Percentiles rank a stretch among this genome's conserved stretches.
Conservation (phyloP, 1,140 invertebrate species). For the Tenebrio molitor region DNA sequence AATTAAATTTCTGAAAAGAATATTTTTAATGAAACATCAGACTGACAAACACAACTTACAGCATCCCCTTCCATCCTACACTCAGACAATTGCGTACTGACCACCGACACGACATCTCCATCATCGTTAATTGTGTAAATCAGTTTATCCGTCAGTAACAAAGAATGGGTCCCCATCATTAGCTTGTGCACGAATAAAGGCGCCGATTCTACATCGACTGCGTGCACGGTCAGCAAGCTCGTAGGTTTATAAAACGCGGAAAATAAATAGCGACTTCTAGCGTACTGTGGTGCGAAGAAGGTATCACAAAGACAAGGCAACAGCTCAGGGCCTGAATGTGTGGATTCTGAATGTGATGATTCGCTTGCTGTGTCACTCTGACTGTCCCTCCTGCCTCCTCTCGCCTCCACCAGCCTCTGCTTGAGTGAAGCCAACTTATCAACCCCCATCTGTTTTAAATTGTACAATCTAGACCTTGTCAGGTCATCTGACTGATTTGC, state of each 20-base stretch:
- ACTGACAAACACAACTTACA: conserved; percentile 61
- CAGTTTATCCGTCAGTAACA: conserved; percentile 74
- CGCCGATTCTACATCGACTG: conserved; percentile 74
- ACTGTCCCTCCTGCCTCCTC: conserved; percentile 58
- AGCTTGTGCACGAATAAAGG: conserved; percentile 81
- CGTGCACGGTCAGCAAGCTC: conserved; percentile 71
- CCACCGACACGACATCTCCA: conserved; percentile 69
- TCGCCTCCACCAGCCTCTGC: conserved; percentile 73
- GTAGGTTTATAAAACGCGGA: conserved; percentile 68
- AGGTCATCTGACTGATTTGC: conserved; percentile 63
- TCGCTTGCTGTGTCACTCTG: conserved; percentile 63
- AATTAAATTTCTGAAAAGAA: conserved; percentile 70
- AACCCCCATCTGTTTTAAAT: conserved; percentile 76
- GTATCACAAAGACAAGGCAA: conserved; percentile 66
- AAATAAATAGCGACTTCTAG: conserved; percentile 68
- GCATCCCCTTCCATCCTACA: conserved; percentile 71
- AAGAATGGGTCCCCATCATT: conserved; percentile 69
- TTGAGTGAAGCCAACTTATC: conserved; percentile 76
- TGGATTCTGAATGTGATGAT: conserved; percentile 59
- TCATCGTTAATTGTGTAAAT: conserved; percentile 72
- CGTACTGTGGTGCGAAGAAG: conserved; percentile 68
- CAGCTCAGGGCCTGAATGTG: conserved; percentile 61
- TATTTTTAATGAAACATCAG: conserved; percentile 22
- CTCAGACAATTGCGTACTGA: conserved; percentile 76
- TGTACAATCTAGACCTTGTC: conserved; percentile 70